Base-by-base conservation (phyloP, 1,140 invertebrate genomes). In the Adoxophyes honmai region DNA sequence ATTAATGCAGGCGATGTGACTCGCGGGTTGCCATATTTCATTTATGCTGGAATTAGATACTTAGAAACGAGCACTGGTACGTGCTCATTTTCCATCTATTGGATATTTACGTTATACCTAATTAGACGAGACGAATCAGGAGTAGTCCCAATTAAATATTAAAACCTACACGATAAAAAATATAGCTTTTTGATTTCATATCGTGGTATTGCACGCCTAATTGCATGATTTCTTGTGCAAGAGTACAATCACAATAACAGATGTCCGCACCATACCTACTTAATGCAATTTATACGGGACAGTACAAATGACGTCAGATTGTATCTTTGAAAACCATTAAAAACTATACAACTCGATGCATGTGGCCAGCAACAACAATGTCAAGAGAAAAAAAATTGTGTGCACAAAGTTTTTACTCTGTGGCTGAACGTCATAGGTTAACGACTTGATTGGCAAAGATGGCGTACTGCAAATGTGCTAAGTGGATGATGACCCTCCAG, bases 401-500 rank as follows among this genome's bases (percentile, higher is more conserved):
- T 28, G n/a, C n/a, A n/a, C n/a, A n/a, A n/a, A n/a, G n/a, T 28
- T 28, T 28, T 28, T 28, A 28, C 21, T 3, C 21, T 28, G 21
- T 28, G 6, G 21, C 21, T 28, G 6, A 6, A 28, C 21, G 68
- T 65, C 75, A 77, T 69, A 75, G 79, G 81, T 84, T 82, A 82
- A 84, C 76, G 65, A 78, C 72, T 78, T 82, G 81, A 82, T 86
- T 81, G 75, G 65, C 63, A 67, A 73, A 73, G 72, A 79, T 78
- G 75, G 71, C 79, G 71, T 70, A 72, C 68, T 42, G 68, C 70
- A 55, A 74, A 81, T 70, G 75, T 83, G 77, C 68, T 83, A 83
- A 86, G 78, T 86, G 77, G 68, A 82, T 84, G 75, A 84, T 81
- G 79, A 75, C 74, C 59, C 70, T 64, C 54, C 21, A 28, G 58